These are phyloP conservation scores for Trichoplax adhaerens DNA, from an alignment of 37 sponge, comb jelly and placozoan species.

Conservation along the genomic window DNA sequence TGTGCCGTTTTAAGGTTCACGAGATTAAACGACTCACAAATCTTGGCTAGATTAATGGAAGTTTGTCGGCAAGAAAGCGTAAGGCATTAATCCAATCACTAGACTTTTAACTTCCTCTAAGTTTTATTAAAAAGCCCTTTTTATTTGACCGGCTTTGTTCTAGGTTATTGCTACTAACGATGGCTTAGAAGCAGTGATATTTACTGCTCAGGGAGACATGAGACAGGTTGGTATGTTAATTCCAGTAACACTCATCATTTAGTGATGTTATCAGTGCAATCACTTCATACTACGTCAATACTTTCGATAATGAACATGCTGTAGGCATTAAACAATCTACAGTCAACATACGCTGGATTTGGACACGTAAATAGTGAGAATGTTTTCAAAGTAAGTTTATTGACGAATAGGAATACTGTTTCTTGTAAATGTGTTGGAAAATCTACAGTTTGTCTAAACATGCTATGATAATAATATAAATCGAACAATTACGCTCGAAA, in stretches of 20 bases:
- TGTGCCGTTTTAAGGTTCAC: conserved; percentile 90
- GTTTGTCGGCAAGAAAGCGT: conserved; percentile 85
- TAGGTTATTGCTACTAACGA: conserved; percentile 70
- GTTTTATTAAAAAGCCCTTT: background rate
- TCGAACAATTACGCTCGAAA: too few relatives aligned
- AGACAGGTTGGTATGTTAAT: conserved; percentile 53
- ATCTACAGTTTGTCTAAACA: too few relatives aligned
- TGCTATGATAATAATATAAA: too few relatives aligned
- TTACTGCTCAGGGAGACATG: conserved; percentile 99
- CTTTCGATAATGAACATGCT: background rate
- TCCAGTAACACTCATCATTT: conserved; percentile 5
- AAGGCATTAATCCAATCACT: background rate
- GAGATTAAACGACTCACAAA: conserved; percentile 64
- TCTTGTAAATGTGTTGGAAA: too few relatives aligned
- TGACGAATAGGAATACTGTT: background rate
- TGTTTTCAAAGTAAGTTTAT: conserved; percentile 79
- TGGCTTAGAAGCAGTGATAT: conserved; percentile 86
- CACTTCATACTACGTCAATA: background rate
- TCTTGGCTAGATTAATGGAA: conserved; percentile 62
- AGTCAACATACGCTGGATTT: conserved; percentile 82
- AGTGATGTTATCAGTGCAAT: background rate
- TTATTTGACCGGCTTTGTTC: background rate
- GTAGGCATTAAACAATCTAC: conserved; percentile 80
- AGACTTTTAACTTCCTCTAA: background rate
- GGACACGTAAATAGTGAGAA: conserved; percentile 79